These are phyloP conservation scores for Phataginus tetradactyla DNA, from an alignment of 2,797 vertebrate genomes.

Conservation along the genomic window DNA sequence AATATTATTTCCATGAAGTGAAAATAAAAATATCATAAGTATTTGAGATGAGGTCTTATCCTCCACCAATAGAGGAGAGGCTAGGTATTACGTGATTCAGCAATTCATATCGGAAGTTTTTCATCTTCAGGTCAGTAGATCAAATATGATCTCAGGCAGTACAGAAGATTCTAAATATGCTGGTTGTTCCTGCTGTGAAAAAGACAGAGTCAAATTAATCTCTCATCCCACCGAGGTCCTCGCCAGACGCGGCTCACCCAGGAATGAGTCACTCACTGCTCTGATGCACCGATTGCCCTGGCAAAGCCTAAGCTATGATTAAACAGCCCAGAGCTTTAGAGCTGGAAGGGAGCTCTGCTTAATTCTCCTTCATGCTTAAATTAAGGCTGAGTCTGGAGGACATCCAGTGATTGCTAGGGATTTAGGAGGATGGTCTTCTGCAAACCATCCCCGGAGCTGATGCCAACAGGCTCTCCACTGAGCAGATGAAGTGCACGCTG, in stretches of 20 bases:
- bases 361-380: slow-evolving; percentile 75
- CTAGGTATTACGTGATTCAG: not conserved
- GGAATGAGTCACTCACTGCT: slow-evolving; percentile 69
- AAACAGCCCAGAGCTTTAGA: slow-evolving; percentile 64
- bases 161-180: slow-evolving; percentile 37
- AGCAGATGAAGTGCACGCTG: slow-evolving; percentile 30
- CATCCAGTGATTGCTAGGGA: slow-evolving; percentile 63
- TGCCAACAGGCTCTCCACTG: slow-evolving; percentile 58
- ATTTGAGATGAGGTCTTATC: not conserved
- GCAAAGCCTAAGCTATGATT: slow-evolving; percentile 66
- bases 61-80: not conserved
- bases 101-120: slow-evolving; percentile 20
- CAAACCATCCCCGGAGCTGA: slow-evolving; percentile 24
- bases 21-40: not conserved
- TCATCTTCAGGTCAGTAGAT: slow-evolving; percentile 58
- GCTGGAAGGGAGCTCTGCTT: slow-evolving; percentile 56
- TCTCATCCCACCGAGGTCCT: slow-evolving; percentile 13
- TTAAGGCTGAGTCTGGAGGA: slow-evolving; percentile 63
- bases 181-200: slow-evolving; percentile 9
- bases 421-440: slow-evolving; percentile 67
- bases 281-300: slow-evolving; percentile 37
- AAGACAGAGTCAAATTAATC: slow-evolving; percentile 50
- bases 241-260: not conserved
- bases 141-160: slow-evolving; percentile 43
- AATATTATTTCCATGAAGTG: not conserved